Evolutionary conservation across 2,113 vertebrate species (phyloP).

Genomic region (Elachura formosa): DNA sequence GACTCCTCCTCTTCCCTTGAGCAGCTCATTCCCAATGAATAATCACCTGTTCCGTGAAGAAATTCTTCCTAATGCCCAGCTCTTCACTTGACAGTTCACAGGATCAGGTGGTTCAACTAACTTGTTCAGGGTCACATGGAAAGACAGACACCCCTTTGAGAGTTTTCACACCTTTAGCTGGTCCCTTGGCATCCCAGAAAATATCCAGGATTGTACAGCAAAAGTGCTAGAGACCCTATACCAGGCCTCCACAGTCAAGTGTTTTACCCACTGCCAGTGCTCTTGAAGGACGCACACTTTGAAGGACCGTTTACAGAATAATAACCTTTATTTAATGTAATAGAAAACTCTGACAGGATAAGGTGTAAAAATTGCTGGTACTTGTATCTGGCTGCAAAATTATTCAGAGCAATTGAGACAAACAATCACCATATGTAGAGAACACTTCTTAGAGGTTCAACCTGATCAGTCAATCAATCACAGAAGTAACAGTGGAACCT

Average conservation of each 20-base stretch:
- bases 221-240: not conserved
- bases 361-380: not conserved
- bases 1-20: not conserved
- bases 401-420: not conserved
- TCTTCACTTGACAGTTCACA: not conserved
- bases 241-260: not conserved
- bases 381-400: not conserved
- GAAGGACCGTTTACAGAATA: not conserved
- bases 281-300: not conserved
- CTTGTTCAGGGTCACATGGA: not conserved
- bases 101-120: not conserved
- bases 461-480: not conserved
- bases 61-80: not conserved
- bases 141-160: not conserved
- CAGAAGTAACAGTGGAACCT: not conserved
- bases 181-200: not conserved
- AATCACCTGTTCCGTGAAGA: not conserved
- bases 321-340: not conserved
- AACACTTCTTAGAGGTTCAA: not conserved
- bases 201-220: not conserved
- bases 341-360: not conserved
- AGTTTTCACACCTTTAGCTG: not conserved
- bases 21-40: not conserved
- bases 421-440: not conserved
- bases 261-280: too few species aligned